Conservation (phyloP, 2,113 vertebrate species). For the Neogobius melanostomus region DNA sequence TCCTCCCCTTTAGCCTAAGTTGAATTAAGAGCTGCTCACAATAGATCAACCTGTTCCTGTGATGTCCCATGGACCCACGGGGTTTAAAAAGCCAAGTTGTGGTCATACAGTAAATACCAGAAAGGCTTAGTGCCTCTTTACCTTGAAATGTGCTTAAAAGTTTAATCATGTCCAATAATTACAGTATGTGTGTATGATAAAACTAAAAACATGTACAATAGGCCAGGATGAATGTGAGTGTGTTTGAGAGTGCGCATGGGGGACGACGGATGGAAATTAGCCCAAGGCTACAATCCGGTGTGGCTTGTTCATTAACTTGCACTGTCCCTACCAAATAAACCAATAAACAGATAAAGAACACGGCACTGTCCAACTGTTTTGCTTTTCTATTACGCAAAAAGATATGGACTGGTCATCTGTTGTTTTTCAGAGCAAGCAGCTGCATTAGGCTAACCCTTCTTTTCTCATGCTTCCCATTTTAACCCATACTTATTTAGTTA, state of each 20-base stretch:
- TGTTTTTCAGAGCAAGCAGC: slow-evolving; percentile 4
- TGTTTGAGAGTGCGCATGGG: no score
- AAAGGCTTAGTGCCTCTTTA: slow-evolving; percentile 34
- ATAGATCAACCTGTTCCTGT: slow-evolving; percentile 44
- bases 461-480: slow-evolving; percentile 17
- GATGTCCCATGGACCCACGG: background rate
- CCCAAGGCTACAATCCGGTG: no score
- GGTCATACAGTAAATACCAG: slow-evolving; percentile 27
- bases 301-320: no score
- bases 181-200: background rate
- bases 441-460: background rate
- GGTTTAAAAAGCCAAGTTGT: slow-evolving; percentile 12
- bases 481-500: slow-evolving; percentile 47
- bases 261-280: no score
- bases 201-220: no score
- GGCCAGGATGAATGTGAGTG: no score
- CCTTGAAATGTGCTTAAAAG: slow-evolving; percentile 8
- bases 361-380: background rate
- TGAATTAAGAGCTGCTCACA: slow-evolving; percentile 49
- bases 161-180: background rate
- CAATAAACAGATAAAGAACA: no score
- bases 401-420: background rate
- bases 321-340: no score
- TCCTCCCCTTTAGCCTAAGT: slow-evolving; percentile 30
- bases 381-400: background rate